Evolutionary conservation across 2,797 vertebrate genomes (phyloP).

Genomic region (Urocyon cinereoargenteus): DNA sequence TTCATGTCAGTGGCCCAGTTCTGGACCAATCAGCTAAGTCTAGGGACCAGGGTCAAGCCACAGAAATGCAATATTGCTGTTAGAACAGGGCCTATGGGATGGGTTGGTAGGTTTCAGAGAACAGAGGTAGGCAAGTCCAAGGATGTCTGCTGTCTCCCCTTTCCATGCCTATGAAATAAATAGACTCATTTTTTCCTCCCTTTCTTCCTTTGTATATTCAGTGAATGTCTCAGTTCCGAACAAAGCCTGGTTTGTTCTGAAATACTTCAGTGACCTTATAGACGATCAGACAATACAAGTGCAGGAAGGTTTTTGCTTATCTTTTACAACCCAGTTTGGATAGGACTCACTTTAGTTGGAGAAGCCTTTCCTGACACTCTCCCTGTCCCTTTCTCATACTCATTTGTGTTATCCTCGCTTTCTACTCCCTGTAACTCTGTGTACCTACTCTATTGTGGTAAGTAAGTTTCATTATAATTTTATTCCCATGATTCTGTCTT

Average conservation of each 20-base stretch:
- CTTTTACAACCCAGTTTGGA: not conserved
- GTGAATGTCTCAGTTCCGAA: conserved; percentile 1
- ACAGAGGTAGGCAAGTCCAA: not conserved
- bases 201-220: not conserved
- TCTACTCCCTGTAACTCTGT: not conserved
- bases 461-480: not conserved
- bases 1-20: not conserved
- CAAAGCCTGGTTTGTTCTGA: not conserved
- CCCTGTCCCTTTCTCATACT: not conserved
- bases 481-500: not conserved
- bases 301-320: not conserved
- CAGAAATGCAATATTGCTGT: not conserved
- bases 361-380: conserved; percentile 40
- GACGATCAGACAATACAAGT: not conserved
- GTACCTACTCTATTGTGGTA: not conserved
- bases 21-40: not conserved
- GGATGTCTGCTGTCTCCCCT: not conserved
- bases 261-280: not conserved
- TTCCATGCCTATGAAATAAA: not conserved
- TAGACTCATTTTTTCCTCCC: not conserved
- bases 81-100: not conserved
- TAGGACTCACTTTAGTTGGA: not conserved
- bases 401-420: not conserved
- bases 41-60: not conserved
- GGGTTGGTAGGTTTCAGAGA: not conserved